Evolutionary conservation across 2,888 invertebrate genomes (phyloP), one percentile per base, ranked within the genome.

Genomic region (Drosophila rellima): DNA sequence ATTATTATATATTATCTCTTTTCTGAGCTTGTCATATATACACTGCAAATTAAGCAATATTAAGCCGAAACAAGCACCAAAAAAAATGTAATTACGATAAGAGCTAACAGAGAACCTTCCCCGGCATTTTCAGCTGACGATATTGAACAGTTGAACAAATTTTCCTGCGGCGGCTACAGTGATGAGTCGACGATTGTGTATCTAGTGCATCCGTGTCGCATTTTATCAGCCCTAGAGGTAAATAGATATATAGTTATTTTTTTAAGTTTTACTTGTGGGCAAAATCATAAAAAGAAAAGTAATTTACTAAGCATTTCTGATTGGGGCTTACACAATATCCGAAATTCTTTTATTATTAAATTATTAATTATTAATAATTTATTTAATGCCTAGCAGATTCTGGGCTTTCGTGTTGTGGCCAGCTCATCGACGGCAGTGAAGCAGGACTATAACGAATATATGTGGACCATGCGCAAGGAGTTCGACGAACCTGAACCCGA

Each of bases 381-480:
- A 17, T 17, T 15, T 15, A 23, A 7, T 48, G 40, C 15, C 26
- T 78, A 69, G 10, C 70, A 95, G 95, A 96, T 97, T 67, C 94
- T 97, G 81, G 97, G 97, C 52, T 97, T 97, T 93, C 96, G 96
- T 93, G 97, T 97, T 60, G 96, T 97, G 52, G 96, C 97, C 63
- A 97, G 97, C 15, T 96, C 97, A 72, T 96, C 96, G 61, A 96
- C 96, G 56, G 95, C 96, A 71, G 96, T 97, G 23, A 96, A 96
- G 92, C 96, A 96, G 93, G 96, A 97, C 91, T 96, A 96, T 91
- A 96, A 96, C 94, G 97, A 97, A 91, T 97, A 97, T 89, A 97
- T 97, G 96, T 97, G 97, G 97, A 97, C 97, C 93, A 96, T 97
- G 96, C 95, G 97, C 94, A 96, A 96, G 92, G 97, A 97, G 86